Evolutionary conservation across 1,140 invertebrate species (phyloP).

Genomic region (Holcopasites calliopsidis): DNA sequence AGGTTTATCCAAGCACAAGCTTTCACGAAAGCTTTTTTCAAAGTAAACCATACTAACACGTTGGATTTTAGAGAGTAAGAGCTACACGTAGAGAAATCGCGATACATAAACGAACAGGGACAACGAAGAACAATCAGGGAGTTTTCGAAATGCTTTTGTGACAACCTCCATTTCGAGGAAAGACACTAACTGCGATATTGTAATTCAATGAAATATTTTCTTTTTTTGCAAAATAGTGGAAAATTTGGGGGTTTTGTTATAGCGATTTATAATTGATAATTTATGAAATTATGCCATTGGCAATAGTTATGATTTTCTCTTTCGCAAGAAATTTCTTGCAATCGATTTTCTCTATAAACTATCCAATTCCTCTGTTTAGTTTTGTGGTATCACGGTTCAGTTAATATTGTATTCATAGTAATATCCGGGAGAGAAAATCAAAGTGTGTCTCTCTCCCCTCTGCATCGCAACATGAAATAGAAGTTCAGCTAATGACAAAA

Average conservation of each 20-base stretch:
- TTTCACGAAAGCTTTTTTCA: conserved; percentile 50
- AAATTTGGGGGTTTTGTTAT: too few relatives aligned
- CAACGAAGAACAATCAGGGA: not conserved
- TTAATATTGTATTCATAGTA: not conserved
- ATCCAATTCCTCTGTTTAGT: too few relatives aligned
- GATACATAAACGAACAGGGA: not conserved
- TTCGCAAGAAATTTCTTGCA: too few relatives aligned
- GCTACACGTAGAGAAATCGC: not conserved
- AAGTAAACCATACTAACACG: conserved; percentile 19
- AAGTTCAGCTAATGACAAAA: conserved; percentile 38
- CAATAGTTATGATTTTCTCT: too few relatives aligned
- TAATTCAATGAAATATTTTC: not conserved
- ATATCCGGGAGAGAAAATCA: not conserved
- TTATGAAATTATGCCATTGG: too few relatives aligned
- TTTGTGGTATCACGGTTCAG: too few relatives aligned
- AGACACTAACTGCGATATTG: not conserved
- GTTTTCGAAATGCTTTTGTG: not conserved
- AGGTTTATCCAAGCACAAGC: conserved; percentile 54
- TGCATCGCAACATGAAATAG: not conserved
- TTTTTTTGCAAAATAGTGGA: too few relatives aligned
- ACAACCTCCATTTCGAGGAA: not conserved
- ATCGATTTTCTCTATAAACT: too few relatives aligned
- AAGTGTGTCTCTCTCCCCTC: conserved; percentile 1
- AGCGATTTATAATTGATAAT: too few relatives aligned
- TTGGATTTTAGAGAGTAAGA: conserved; percentile 2